Base-by-base conservation (phyloP, 2,888 invertebrate genomes). In the Syrista parreyssii region DNA sequence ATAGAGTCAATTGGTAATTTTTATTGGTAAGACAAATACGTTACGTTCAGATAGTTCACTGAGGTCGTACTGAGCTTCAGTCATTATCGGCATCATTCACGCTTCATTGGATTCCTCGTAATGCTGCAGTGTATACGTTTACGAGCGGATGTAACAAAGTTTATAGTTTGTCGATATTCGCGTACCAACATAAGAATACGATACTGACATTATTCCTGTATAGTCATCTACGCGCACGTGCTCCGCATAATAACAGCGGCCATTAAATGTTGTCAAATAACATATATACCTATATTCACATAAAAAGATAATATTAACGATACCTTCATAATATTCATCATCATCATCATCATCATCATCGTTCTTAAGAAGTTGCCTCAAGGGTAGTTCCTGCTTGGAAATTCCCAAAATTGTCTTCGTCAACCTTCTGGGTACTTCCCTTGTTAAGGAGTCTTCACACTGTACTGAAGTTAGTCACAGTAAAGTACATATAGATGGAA, bases 111-210 rank as follows among this genome's bases (percentile, higher is more conserved):
- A 55, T 55, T 23, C 34, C 34, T 23, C 9, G 23, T 9, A 55
- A 55, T 55, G 9, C 55, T 68, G 74, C 68, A 34, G 31, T 30
- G 73, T 68, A 32, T 33, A 36, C 68, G 55, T 77, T 74, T 77
- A 74, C 36, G 74, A 77, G 74, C 36, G 30, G 36, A 77, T 35
- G 74, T 77, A 75, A 77, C 40, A 68, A 31, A 34, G 35, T 75
- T 77, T 77, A 77, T 69, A 75, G 73, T 69, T 68, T 68, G 35
- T 69, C 74, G 76, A 76, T 76, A 35, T 68, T 32, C n/a, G 6
- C 55, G 55, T 55, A 23, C 23, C 55, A 55, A 55, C 23, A 9
- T 55, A 55, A 55, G 55, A 55, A 55, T 55, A 55, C 23, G 15
- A 55, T 23, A 55, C 40, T 55, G 23, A 55, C 23, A 23, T 55